phyloP scores from a whole-genome alignment of 2,888 invertebrate species.

The Ecliptopera silaceata region DNA sequence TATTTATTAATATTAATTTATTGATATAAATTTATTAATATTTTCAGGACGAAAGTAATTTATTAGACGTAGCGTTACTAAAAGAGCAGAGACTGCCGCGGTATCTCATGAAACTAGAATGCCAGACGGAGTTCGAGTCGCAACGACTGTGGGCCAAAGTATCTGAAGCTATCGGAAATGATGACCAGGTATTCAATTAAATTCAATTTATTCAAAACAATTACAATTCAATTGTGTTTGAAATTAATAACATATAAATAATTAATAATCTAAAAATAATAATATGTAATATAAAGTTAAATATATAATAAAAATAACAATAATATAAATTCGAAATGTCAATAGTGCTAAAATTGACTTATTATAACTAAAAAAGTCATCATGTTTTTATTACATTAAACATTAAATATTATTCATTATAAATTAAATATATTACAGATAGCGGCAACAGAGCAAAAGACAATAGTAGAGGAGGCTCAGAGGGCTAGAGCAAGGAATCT shows the following conservation, averaged over 20 bases:
- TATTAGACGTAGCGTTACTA: constrained; percentile 89
- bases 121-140: constrained; percentile 92
- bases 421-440: too few species aligned
- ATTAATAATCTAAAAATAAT: too few species aligned
- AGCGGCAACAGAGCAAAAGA: constrained; percentile 96
- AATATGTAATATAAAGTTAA: too few species aligned
- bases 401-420: too few species aligned
- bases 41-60: constrained; percentile 84
- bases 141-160: constrained; percentile 94
- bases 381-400: too few species aligned
- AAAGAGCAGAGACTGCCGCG: constrained; percentile 89
- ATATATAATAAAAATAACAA: too few species aligned
- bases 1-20: too few species aligned
- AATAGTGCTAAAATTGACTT: too few species aligned
- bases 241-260: too few species aligned
- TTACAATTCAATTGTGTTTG: too few species aligned
- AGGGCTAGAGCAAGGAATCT: constrained; percentile 87
- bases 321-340: too few species aligned
- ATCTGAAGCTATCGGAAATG: constrained; percentile 90
- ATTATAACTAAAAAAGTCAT: too few species aligned
- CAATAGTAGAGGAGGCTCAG: constrained; percentile 93
- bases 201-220: neutral
- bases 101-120: constrained; percentile 89
- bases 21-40: neutral
- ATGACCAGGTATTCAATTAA: constrained; percentile 89